phyloP scores from a whole-genome alignment of 2,888 invertebrate species.

The Rotaria socialis region DNA sequence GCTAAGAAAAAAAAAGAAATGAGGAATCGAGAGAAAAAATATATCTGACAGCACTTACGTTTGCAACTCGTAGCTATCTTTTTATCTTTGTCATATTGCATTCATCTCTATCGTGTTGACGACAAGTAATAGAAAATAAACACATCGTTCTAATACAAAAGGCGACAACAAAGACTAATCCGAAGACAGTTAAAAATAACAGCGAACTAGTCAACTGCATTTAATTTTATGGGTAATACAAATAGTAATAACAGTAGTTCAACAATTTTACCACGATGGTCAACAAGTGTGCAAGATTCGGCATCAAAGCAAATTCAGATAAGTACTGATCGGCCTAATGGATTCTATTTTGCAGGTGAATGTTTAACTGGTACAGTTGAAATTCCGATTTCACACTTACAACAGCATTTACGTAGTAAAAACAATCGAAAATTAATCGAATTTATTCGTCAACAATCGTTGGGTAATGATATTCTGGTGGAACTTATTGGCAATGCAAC shows the following conservation, averaged over 20 bases:
- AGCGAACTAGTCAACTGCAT: not conserved
- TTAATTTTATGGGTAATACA: not conserved
- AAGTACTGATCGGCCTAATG: not conserved
- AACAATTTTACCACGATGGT: not conserved
- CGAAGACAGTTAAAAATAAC: too few relatives aligned
- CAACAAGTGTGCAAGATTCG: not conserved
- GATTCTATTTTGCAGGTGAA: constrained; percentile 16
- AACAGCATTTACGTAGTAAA: not conserved
- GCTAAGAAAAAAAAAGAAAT: not conserved
- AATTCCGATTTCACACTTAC: not conserved
- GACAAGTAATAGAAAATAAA: not conserved
- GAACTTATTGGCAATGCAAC: not conserved
- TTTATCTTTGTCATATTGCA: not conserved
- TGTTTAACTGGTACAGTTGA: not conserved
- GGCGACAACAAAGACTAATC: not conserved
- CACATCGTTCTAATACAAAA: not conserved
- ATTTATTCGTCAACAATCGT: not conserved
- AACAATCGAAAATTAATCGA: not conserved
- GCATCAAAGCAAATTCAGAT: not conserved
- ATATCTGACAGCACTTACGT: not conserved
- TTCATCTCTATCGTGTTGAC: not conserved
- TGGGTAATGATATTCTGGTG: not conserved
- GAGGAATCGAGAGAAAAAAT: not conserved
- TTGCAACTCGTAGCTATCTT: not conserved
- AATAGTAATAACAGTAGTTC: not conserved